A percentile compares a stretch with the other conserved stretches of the same genome.
Conservation (phyloP, 2,888 invertebrate genomes). For the Torymus auratus region DNA sequence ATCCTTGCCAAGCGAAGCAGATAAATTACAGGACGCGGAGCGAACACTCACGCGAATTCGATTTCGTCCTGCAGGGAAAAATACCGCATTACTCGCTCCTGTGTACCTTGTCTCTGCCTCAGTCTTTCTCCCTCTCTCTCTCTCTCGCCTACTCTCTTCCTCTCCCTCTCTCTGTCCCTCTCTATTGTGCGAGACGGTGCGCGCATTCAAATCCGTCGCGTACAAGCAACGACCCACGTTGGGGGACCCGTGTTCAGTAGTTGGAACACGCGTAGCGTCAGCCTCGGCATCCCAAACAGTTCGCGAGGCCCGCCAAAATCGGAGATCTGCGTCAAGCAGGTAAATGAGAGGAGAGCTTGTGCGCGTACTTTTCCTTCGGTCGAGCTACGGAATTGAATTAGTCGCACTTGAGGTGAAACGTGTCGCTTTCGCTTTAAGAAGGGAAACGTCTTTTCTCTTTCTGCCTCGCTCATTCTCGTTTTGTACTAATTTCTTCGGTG, state of each 20-base stretch:
- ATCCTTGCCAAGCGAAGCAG: too few species aligned
- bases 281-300: not conserved
- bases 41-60: too few species aligned
- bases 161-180: too few species aligned
- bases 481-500: conserved; percentile 40
- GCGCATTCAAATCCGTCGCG: too few species aligned
- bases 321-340: not conserved
- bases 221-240: too few species aligned
- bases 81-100: too few species aligned
- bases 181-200: too few species aligned
- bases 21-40: too few species aligned
- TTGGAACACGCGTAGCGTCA: conserved; percentile 7
- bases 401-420: conserved; percentile 18
- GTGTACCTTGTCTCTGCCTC: too few species aligned
- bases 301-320: not conserved
- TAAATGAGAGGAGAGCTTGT: not conserved
- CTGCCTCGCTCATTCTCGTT: conserved; percentile 10
- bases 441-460: not conserved
- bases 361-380: not conserved
- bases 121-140: too few species aligned
- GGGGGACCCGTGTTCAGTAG: conserved; percentile 3
- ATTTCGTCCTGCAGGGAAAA: too few species aligned
- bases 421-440: conserved; percentile 17
- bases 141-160: too few species aligned
- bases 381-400: conserved; percentile 22